Percentiles rank a stretch among this genome's conserved stretches.
Evolutionary conservation across 2,888 invertebrate genomes (phyloP).

Genomic region (Phasia obesa): DNA sequence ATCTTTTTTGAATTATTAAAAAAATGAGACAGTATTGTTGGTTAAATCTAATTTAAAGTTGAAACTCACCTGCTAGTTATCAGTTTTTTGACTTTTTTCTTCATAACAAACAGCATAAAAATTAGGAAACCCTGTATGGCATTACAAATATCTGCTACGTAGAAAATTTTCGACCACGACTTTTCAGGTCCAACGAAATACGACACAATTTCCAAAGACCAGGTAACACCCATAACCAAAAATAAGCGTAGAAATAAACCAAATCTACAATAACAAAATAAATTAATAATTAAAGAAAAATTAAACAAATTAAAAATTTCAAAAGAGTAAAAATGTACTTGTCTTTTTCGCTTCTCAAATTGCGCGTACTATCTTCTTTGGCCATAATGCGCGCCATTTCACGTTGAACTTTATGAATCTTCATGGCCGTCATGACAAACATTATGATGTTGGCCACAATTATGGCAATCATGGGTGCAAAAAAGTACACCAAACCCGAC

Average conservation of each 20-base stretch:
- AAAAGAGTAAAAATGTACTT: constrained; percentile 75
- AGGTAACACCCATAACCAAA: constrained; percentile 93
- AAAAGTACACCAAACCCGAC: constrained; percentile 81
- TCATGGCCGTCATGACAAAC: constrained; percentile 80
- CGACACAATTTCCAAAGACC: constrained; percentile 91
- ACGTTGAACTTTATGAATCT: constrained; percentile 80
- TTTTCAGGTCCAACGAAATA: constrained; percentile 85
- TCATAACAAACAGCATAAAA: constrained; percentile 86
- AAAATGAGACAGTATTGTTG: constrained; percentile 61
- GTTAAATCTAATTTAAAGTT: neutral
- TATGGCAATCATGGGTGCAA: constrained; percentile 78
- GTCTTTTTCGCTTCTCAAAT: constrained; percentile 81
- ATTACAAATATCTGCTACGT: constrained; percentile 84
- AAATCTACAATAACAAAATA: constrained; percentile 84
- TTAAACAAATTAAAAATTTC: neutral
- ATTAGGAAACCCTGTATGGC: constrained; percentile 85
- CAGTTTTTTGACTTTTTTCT: constrained; percentile 83
- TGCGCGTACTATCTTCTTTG: constrained; percentile 79
- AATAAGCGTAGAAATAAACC: constrained; percentile 91
- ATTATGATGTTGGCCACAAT: constrained; percentile 79
- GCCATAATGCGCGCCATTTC: constrained; percentile 81
- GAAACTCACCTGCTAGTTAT: constrained; percentile 79
- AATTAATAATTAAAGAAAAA: neutral
- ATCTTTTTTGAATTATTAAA: neutral
- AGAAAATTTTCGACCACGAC: constrained; percentile 78